phyloP scores from a whole-genome alignment of 2,888 invertebrate species.

The Graphium colonna region DNA sequence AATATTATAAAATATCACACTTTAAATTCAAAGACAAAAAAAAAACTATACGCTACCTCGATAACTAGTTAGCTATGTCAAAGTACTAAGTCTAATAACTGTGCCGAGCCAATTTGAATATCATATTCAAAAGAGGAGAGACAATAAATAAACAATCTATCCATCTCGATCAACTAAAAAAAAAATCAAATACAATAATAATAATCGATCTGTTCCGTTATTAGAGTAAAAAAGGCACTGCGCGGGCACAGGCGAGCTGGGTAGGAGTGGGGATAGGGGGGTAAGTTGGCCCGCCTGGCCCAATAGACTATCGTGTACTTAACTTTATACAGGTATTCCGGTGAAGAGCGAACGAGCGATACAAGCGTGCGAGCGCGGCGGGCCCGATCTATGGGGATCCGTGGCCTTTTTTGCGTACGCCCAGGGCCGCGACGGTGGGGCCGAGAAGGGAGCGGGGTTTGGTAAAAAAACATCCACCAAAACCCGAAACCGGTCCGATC shows the following conservation, averaged over 20 bases:
- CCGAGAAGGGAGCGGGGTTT: constrained; percentile 46
- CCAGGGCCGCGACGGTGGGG: constrained; percentile 44
- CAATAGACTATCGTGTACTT: constrained; percentile 48
- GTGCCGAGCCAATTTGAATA: constrained; percentile 77
- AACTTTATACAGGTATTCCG: constrained; percentile 55
- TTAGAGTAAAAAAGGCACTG: constrained; percentile 76
- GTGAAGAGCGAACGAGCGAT: constrained; percentile 46
- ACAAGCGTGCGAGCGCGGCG: constrained; percentile 53
- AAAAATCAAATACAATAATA: constrained; percentile 66
- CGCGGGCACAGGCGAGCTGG: constrained; percentile 31
- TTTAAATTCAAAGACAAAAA: constrained; percentile 75
- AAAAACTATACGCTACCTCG: constrained; percentile 62
- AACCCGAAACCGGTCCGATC: constrained; percentile 64
- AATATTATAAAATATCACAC: constrained; percentile 80
- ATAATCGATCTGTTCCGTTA: constrained; percentile 67
- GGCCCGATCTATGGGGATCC: constrained; percentile 51
- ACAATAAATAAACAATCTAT: constrained; percentile 79
- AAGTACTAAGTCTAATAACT: constrained; percentile 77
- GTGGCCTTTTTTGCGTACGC: constrained; percentile 56
- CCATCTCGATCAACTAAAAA: constrained; percentile 76
- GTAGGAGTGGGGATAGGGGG: constrained; percentile 6
- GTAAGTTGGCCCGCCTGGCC: constrained; percentile 27
- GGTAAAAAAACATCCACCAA: constrained; percentile 73
- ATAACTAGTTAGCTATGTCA: constrained; percentile 75
- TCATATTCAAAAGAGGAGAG: constrained; percentile 70